Percentiles rank a stretch among this genome's conserved stretches.
These are phyloP conservation scores for Pangasianodon gigas DNA, from an alignment of 2,113 vertebrate genomes.

Conservation along the genomic window DNA sequence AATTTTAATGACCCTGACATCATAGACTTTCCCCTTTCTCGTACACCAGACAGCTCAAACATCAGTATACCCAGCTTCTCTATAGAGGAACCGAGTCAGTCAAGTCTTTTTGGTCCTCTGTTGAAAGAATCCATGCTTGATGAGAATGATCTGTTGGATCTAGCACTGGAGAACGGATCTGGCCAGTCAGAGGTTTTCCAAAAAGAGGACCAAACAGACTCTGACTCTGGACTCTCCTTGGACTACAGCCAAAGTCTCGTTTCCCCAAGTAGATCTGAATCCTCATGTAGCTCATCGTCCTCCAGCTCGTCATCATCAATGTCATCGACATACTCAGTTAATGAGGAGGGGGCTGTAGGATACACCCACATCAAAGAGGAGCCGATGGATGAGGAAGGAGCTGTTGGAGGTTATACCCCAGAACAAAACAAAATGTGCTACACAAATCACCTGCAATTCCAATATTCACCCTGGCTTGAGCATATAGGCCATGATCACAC, in stretches of 20 bases:
- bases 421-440: slow-evolving; percentile 82
- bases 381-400: slow-evolving; percentile 82
- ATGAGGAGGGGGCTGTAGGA: slow-evolving; percentile 84
- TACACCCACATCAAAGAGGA: slow-evolving; percentile 82
- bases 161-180: slow-evolving; percentile 85
- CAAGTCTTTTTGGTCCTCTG: slow-evolving; percentile 77
- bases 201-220: slow-evolving; percentile 80
- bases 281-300: slow-evolving; percentile 76
- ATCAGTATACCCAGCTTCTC: slow-evolving; percentile 37
- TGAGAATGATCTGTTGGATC: slow-evolving; percentile 85
- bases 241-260: slow-evolving; percentile 87
- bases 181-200: slow-evolving; percentile 80
- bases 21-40: slow-evolving; percentile 79
- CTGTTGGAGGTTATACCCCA: slow-evolving; percentile 79
- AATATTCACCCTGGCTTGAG: slow-evolving; percentile 82
- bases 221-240: slow-evolving; percentile 93
- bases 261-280: slow-evolving; percentile 85
- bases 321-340: slow-evolving; percentile 77
- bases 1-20: slow-evolving; percentile 79
- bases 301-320: slow-evolving; percentile 71
- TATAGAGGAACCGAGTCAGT: slow-evolving; percentile 63
- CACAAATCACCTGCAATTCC: slow-evolving; percentile 78
- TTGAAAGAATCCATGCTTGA: slow-evolving; percentile 87
- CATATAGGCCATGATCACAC: slow-evolving; percentile 92
- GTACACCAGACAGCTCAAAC: slow-evolving; percentile 73